Percentiles rank a stretch among this genome's conserved stretches.
These are phyloP conservation scores for Zaprionus gabonicus DNA, from an alignment of 1,140 invertebrate species.

Conservation along the genomic window DNA sequence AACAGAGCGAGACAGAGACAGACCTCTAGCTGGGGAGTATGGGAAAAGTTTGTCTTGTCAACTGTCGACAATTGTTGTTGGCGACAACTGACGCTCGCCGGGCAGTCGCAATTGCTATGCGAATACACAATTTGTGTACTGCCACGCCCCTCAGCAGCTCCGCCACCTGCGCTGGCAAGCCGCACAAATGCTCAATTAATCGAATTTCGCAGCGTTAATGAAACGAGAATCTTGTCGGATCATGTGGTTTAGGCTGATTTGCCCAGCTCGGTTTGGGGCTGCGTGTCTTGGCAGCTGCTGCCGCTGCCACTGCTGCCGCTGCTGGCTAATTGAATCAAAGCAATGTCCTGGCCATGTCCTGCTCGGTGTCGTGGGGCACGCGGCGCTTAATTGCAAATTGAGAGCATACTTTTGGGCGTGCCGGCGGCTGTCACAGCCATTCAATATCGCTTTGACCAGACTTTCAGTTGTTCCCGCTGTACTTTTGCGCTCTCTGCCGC, in stretches of 20 bases:
- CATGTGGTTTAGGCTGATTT: slow-evolving; percentile 58
- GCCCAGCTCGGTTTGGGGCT: slow-evolving; percentile 2
- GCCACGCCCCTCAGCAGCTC: slow-evolving; percentile 19
- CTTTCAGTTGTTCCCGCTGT: background rate
- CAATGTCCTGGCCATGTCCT: slow-evolving; percentile 52
- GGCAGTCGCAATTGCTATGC: slow-evolving; percentile 44
- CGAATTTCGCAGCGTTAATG: slow-evolving; percentile 74
- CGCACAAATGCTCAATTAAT: slow-evolving; percentile 80
- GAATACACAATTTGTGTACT: slow-evolving; percentile 11
- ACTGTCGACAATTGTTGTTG: slow-evolving; percentile 64
- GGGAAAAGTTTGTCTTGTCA: slow-evolving; percentile 66
- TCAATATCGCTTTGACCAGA: slow-evolving; percentile 51
- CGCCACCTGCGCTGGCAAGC: slow-evolving; percentile 28
- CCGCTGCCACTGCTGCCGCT: slow-evolving; percentile 13
- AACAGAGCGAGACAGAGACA: background rate
- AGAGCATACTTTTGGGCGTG: slow-evolving; percentile 70
- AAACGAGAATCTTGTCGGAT: slow-evolving; percentile 64
- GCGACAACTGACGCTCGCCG: slow-evolving; percentile 67
- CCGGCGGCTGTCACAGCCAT: slow-evolving; percentile 70
- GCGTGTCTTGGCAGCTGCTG: slow-evolving; percentile 29
- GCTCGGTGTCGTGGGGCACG: slow-evolving; percentile 42
- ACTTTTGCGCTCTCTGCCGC: background rate
- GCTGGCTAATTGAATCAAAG: slow-evolving; percentile 77
- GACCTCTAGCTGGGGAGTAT: background rate
- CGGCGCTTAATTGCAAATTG: slow-evolving; percentile 71